These are phyloP conservation scores for Trimorus sp. DNA, from an alignment of 2,888 invertebrate genomes.

Conservation along the genomic window DNA sequence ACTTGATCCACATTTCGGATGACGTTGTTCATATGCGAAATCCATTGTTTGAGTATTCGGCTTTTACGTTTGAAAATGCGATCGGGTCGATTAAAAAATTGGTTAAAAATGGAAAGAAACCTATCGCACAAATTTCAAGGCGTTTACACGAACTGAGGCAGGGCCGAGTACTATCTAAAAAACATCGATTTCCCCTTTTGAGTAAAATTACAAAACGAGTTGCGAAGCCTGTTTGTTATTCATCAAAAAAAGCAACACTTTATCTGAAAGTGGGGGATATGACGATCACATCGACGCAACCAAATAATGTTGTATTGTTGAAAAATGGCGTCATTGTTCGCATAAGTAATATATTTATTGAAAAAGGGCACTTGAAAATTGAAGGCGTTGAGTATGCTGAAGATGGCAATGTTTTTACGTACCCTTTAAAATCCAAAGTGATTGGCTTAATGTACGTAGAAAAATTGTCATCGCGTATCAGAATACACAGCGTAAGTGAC, in stretches of 20 bases:
- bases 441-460: constrained; percentile 16
- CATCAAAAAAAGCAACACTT: neutral
- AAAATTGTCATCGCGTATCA: neutral
- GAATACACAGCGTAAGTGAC: neutral
- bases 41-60: constrained; percentile 39
- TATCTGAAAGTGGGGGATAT: constrained; percentile 3
- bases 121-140: constrained; percentile 15
- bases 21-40: constrained; percentile 40
- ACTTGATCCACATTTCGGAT: constrained; percentile 65
- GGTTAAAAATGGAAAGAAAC: constrained; percentile 19
- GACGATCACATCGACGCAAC: constrained; percentile 10
- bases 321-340: constrained; percentile 14
- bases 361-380: neutral
- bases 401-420: constrained; percentile 16
- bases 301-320: constrained; percentile 24
- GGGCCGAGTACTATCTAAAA: neutral
- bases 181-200: constrained; percentile 21
- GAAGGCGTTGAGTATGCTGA: constrained; percentile 1
- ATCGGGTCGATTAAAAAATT: constrained; percentile 19
- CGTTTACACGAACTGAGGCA: constrained; percentile 21
- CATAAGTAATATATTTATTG: constrained; percentile 23
- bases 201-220: constrained; percentile 8
- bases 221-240: too few relatives aligned
- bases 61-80: constrained; percentile 11
- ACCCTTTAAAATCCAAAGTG: constrained; percentile 14